phyloP scores from a whole-genome alignment of 1,140 invertebrate species.

The Drosophila lini region DNA sequence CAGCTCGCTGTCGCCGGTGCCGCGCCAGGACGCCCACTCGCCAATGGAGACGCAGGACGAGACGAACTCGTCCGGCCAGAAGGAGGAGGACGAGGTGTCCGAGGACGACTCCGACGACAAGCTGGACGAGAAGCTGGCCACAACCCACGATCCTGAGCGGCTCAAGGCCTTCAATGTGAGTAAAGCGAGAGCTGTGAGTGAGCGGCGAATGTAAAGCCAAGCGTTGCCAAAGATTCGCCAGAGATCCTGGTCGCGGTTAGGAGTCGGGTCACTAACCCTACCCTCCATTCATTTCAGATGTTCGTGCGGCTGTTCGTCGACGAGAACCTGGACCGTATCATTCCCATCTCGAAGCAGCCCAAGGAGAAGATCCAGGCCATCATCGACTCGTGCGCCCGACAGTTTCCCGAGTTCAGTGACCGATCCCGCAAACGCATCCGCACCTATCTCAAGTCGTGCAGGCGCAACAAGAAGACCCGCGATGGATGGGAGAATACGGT shows the following conservation, averaged over 20 bases:
- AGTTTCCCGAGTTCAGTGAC: constrained; percentile 98
- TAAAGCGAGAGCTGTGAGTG: constrained; percentile 60
- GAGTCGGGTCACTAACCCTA: constrained; percentile 3
- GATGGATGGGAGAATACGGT: constrained; percentile 87
- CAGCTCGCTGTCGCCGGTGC: constrained; percentile 78
- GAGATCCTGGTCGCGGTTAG: constrained; percentile 1
- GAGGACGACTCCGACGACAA: constrained; percentile 96
- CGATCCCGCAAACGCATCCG: constrained; percentile 96
- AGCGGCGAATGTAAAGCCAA: constrained; percentile 73
- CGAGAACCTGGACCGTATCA: constrained; percentile 97
- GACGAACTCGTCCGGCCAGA: constrained; percentile 96
- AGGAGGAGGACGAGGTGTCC: constrained; percentile 96
- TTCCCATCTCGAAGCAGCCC: constrained; percentile 98
- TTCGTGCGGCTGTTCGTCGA: constrained; percentile 98
- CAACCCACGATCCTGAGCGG: constrained; percentile 96
- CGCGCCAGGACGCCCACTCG: constrained; percentile 69
- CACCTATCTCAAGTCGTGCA: constrained; percentile 97
- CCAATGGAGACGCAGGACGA: constrained; percentile 92
- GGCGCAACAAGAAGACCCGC: constrained; percentile 95
- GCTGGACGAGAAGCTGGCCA: constrained; percentile 89
- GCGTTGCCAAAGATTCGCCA: constrained; percentile 67
- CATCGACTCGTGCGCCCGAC: constrained; percentile 97
- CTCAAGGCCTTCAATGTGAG: constrained; percentile 98
- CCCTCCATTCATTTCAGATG: constrained; percentile 89
- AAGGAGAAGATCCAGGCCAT: constrained; percentile 99